Conservation (phyloP, 2,797 vertebrate genomes). For the Chrysolophus pictus region DNA sequence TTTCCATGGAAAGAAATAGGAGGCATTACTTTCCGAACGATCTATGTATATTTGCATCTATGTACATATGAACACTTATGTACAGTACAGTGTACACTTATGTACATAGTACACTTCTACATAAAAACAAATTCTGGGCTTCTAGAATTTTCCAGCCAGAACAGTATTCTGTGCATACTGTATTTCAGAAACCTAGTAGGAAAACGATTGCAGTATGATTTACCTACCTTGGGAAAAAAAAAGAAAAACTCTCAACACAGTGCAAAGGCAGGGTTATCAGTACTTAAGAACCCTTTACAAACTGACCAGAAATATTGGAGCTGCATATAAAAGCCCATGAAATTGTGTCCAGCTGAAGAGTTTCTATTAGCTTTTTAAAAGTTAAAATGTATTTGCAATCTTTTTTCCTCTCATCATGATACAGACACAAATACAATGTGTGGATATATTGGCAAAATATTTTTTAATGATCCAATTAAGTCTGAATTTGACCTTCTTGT, state of each 20-base stretch:
- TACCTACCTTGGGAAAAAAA: not conserved
- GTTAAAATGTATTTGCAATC: not conserved
- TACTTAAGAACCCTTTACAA: not conserved
- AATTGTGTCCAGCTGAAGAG: not conserved
- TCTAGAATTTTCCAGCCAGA: not conserved
- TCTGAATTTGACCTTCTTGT: not conserved
- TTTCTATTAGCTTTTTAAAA: not conserved
- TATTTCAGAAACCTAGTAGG: not conserved
- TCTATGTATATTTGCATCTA: too few species aligned
- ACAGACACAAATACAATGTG: not conserved
- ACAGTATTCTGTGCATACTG: not conserved
- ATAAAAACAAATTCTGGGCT: not conserved
- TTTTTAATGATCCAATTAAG: not conserved
- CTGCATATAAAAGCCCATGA: too few species aligned
- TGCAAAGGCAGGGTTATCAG: not conserved
- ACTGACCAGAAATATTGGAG: not conserved
- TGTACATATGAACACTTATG: too few species aligned
- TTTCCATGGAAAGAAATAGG: too few species aligned
- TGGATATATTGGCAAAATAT: not conserved
- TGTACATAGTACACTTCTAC: too few species aligned
- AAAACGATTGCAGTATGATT: not conserved
- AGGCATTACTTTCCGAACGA: too few species aligned
- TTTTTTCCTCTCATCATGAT: not conserved
- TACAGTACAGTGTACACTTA: too few species aligned
- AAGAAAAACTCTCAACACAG: not conserved